phyloP scores from a whole-genome alignment of 2,888 invertebrate genomes.

The Sminthurides aquaticus region DNA sequence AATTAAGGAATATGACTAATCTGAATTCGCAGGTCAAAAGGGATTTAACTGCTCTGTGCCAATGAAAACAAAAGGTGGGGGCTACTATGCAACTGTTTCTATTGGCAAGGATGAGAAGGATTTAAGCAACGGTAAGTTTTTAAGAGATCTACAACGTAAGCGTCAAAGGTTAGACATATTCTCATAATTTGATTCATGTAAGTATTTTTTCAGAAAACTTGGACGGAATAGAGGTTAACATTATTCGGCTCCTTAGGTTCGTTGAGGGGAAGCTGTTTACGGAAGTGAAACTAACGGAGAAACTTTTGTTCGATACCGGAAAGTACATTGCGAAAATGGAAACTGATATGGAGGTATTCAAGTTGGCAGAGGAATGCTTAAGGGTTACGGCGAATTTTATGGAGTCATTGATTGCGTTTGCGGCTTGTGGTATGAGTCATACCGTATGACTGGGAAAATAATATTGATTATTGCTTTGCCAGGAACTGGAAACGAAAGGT shows the following conservation, averaged over 20 bases:
- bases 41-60: slow-evolving; percentile 63
- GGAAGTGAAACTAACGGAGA: slow-evolving; percentile 53
- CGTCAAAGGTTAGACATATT: no score
- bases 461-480: slow-evolving; percentile 12
- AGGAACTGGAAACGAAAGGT: slow-evolving; percentile 66
- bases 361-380: background rate
- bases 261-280: slow-evolving; percentile 65
- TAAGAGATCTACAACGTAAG: no score
- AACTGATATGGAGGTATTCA: slow-evolving; percentile 57
- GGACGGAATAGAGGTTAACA: slow-evolving; percentile 50
- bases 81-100: slow-evolving; percentile 50
- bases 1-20: no score
- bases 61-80: slow-evolving; percentile 59
- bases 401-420: no score
- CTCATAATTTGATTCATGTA: no score
- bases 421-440: no score
- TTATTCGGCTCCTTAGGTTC: slow-evolving; percentile 68
- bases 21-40: slow-evolving; percentile 53
- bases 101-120: slow-evolving; percentile 8
- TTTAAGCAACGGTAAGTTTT: slow-evolving; percentile 32
- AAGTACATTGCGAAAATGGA: slow-evolving; percentile 64
- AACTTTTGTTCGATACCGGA: slow-evolving; percentile 65
- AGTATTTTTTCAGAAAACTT: no score
- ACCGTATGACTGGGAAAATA: no score
- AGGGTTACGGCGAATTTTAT: no score